phyloP scores from a whole-genome alignment of 2,797 vertebrate species.

The Choloepus didactylus region DNA sequence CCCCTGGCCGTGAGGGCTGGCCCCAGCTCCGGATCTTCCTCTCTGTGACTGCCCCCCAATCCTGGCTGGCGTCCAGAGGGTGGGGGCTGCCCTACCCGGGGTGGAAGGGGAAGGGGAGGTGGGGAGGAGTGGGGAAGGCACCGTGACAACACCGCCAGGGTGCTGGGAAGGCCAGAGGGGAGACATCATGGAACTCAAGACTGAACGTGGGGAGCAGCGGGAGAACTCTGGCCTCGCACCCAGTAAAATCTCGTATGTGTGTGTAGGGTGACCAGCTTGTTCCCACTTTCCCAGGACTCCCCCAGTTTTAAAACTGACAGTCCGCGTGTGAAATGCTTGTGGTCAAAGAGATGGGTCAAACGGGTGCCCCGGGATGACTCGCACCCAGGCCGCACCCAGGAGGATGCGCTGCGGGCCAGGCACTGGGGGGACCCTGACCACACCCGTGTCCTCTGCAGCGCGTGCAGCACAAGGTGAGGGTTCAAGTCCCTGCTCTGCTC shows the following conservation, averaged over 20 bases:
- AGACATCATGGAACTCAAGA: not conserved
- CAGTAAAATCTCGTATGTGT: no score
- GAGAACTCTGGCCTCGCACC: not conserved
- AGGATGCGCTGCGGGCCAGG: not conserved
- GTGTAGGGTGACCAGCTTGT: fast-evolving
- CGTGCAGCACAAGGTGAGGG: not conserved
- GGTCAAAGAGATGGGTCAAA: not conserved
- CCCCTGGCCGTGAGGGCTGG: not conserved
- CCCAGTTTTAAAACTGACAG: not conserved
- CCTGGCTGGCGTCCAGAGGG: not conserved
- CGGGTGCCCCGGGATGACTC: fast-evolving
- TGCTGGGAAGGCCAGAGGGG: not conserved
- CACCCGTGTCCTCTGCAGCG: fast-evolving
- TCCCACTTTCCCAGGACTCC: not conserved
- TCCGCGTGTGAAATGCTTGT: not conserved
- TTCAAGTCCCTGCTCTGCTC: not conserved
- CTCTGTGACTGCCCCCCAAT: not conserved
- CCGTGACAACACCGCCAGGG: not conserved
- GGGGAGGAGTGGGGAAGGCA: no score
- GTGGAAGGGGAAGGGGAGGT: no score
- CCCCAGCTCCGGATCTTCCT: not conserved
- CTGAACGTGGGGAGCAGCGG: not conserved
- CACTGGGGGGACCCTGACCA: not conserved
- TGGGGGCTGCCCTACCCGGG: no score
- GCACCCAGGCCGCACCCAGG: not conserved